Conservation (phyloP, 1,140 invertebrate genomes). For the Matsumurasca onukii region DNA sequence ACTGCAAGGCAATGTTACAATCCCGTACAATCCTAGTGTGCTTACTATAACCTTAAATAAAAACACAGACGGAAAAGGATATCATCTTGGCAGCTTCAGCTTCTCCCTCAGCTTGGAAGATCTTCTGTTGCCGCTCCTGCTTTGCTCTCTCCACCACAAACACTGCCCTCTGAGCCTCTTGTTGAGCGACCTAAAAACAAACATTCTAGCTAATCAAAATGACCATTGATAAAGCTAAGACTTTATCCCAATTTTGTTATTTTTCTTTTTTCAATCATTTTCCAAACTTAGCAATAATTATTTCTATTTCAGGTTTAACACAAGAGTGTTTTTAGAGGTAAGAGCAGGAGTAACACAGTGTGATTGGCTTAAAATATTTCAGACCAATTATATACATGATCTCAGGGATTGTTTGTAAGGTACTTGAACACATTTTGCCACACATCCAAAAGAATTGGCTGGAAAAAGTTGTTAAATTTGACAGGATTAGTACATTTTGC, state of each 20-base stretch:
- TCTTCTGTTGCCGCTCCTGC: constrained; percentile 98
- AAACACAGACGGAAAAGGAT: constrained; percentile 62
- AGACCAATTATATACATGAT: no score
- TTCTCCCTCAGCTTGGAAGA: constrained; percentile 99
- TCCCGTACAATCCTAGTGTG: not conserved
- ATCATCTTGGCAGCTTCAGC: constrained; percentile 97
- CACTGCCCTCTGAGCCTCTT: constrained; percentile 97
- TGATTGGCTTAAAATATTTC: no score
- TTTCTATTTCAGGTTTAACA: no score
- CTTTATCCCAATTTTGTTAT: not conserved
- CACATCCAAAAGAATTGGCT: no score
- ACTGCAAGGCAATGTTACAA: no score
- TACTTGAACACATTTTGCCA: no score
- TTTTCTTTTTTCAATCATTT: not conserved
- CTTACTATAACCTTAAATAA: not conserved
- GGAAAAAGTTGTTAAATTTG: no score
- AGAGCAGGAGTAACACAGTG: no score
- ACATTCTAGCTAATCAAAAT: not conserved
- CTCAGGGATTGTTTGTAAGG: no score
- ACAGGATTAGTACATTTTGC: no score
- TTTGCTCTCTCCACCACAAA: constrained; percentile 98
- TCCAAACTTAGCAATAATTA: not conserved
- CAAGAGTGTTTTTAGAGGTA: no score
- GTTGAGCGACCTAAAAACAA: constrained; percentile 78
- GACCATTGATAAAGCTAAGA: not conserved